These are phyloP conservation scores for Trichogramma pretiosum DNA, from an alignment of 1,140 invertebrate genomes.

Conservation along the genomic window DNA sequence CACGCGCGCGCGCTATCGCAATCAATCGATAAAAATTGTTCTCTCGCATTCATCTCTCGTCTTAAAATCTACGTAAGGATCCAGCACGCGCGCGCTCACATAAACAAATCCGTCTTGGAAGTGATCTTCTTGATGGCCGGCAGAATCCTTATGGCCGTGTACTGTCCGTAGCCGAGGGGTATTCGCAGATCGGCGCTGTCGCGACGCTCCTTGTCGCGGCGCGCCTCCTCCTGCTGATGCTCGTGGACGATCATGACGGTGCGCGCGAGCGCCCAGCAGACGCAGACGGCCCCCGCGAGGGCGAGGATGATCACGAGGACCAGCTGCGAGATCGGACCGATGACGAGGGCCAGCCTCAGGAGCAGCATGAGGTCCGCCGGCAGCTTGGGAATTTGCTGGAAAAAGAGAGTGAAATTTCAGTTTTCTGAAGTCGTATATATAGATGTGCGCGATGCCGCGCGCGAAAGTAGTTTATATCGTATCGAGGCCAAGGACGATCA, in stretches of 20 bases:
- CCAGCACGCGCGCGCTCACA: no score
- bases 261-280: conserved; percentile 26
- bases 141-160: conserved; percentile 37
- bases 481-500: no score
- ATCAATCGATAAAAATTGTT: no score
- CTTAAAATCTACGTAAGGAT: no score
- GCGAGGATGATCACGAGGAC: conserved; percentile 27
- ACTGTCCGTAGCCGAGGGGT: conserved; percentile 38
- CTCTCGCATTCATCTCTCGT: no score
- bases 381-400: conserved; percentile 26
- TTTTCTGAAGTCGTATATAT: no score
- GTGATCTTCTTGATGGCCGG: conserved; percentile 39
- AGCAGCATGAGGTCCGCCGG: conserved; percentile 22
- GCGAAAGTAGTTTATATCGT: no score
- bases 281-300: conserved; percentile 24
- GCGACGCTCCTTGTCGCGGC: conserved; percentile 18
- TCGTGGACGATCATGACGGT: conserved; percentile 31
- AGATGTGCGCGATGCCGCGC: no score
- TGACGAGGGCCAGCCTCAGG: conserved; percentile 21
- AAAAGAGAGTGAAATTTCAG: no score
- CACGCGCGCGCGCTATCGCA: no score
- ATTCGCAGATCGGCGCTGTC: conserved; percentile 37
- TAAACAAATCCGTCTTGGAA: conserved; percentile 35
- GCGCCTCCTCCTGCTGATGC: conserved; percentile 16
- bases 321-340: conserved; percentile 28